Evolutionary conservation across 2,797 vertebrate genomes (phyloP), one percentile per base, ranked within the genome.

Genomic region (Phataginus tricuspis): DNA sequence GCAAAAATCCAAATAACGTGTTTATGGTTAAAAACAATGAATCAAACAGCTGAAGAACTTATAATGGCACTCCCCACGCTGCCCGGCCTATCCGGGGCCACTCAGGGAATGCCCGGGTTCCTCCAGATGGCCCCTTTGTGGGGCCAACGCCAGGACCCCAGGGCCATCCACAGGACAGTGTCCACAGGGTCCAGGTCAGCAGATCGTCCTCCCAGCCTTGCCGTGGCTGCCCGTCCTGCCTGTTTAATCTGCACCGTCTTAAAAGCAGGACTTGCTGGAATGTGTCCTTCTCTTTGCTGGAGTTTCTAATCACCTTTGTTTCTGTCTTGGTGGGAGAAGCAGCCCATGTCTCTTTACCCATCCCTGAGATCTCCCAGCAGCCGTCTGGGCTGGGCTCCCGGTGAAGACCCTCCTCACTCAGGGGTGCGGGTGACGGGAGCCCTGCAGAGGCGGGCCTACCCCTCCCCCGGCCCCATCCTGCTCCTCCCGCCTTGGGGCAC

Each of bases 141-240:
- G 42, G 39, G 42, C 34, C 25, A 1, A 0, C 18, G 55, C 14
- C 14, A 8, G 75, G 57, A 16, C 23, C 25, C 8, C 6, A 18
- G 69, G 66, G 39, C 53, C 13, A 0, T 14, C 23, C 39, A 2
- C 31, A 18, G 68, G 45, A 42, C 15, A 1, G 25, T 7, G 34
- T 12, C 25, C 9, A 15, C 45, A 4, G 57, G 0, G 4, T 55
- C 61, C 7, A 4, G 49, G 68, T 21, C 61, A 1, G 5, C 1
- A 13, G 34, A 49, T 29, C 0, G 1, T 13, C 11, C 64, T 51
- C 51, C 31, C 19, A 2, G 34, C 19, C 42, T 64, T 1, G 5
- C 23, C 1, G 0, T 6, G 12, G 29, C 37, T 34, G 12, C 25
- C 2, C 0, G 0, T 10, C 4, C 2, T 27, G 2, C 27, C 74